A percentile compares a stretch with the other conserved stretches of the same genome.
These are phyloP conservation scores for Axinella damicornis DNA, from an alignment of 37 sponge, comb jelly and placozoan genomes.

Conservation along the genomic window DNA sequence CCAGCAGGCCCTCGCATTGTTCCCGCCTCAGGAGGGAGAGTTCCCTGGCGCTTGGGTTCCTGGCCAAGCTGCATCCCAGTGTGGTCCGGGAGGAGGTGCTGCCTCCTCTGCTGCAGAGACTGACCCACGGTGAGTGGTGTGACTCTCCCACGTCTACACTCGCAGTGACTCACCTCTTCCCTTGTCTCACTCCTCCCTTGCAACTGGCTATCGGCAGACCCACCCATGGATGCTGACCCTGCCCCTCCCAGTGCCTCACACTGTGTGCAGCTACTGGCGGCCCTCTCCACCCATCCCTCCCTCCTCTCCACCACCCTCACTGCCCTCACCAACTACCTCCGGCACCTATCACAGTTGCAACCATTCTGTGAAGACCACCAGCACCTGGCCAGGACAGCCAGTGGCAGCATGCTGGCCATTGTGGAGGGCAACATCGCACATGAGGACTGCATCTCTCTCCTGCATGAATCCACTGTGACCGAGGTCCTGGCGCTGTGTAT, in stretches of 20 bases:
- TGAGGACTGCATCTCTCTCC: conserved; percentile 2
- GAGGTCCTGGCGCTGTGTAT: too few species aligned
- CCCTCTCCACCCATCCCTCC: conserved; percentile 3
- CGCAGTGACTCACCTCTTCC: not conserved
- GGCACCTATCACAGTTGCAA: not conserved
- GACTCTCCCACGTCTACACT: not conserved
- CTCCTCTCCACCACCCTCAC: not conserved
- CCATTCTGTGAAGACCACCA: not conserved
- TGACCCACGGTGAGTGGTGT: not conserved
- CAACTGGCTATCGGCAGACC: too few species aligned
- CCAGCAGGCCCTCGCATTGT: too few species aligned
- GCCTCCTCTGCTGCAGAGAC: conserved; percentile 11
- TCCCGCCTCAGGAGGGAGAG: not conserved
- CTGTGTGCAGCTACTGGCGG: not conserved
- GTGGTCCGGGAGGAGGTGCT: not conserved
- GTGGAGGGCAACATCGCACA: not conserved
- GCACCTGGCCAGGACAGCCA: not conserved
- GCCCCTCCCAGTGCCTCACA: not conserved
- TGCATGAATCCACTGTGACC: not conserved
- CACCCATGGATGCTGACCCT: not conserved
- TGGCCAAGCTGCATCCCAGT: not conserved
- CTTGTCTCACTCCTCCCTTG: too few species aligned
- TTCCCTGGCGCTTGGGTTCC: not conserved
- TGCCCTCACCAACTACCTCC: not conserved
- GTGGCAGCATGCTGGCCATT: conserved; percentile 11